Percentiles rank a stretch among this genome's conserved stretches.
Conservation (phyloP, 2,113 vertebrate genomes). For the Meleagris gallopavo region DNA sequence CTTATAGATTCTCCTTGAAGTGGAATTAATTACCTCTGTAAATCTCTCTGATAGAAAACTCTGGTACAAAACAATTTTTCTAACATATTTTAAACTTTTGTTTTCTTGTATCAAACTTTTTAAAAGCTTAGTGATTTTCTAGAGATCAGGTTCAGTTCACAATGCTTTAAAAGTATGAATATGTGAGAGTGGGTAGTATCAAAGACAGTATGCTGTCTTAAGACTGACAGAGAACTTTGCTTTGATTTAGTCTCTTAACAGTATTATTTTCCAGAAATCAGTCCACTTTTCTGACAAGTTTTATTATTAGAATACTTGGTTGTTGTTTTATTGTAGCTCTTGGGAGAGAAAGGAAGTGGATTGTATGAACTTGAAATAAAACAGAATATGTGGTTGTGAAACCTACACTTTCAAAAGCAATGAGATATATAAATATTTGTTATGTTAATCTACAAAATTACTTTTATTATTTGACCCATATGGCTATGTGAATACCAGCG, state of each 20-base stretch:
- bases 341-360: neutral
- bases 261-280: constrained; percentile 46
- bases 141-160: constrained; percentile 4
- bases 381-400: constrained; percentile 21
- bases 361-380: constrained; percentile 11
- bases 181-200: neutral
- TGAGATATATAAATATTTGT: constrained; percentile 52
- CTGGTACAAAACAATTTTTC: neutral
- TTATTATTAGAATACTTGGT: constrained; percentile 42
- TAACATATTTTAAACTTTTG: neutral
- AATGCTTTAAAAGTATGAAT: neutral
- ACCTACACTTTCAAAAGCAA: constrained; percentile 53
- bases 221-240: neutral
- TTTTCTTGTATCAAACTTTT: neutral
- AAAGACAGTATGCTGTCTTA: constrained; percentile 1
- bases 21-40: neutral
- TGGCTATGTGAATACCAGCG: constrained; percentile 21
- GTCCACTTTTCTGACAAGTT: constrained; percentile 18
- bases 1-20: neutral
- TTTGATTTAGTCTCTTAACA: constrained; percentile 33
- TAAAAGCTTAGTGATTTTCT: neutral
- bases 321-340: constrained; percentile 13
- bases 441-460: constrained; percentile 50
- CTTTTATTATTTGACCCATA: constrained; percentile 66
- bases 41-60: neutral